Base-by-base conservation (phyloP, 2,113 vertebrate species). In the Aleadryas rufinucha region DNA sequence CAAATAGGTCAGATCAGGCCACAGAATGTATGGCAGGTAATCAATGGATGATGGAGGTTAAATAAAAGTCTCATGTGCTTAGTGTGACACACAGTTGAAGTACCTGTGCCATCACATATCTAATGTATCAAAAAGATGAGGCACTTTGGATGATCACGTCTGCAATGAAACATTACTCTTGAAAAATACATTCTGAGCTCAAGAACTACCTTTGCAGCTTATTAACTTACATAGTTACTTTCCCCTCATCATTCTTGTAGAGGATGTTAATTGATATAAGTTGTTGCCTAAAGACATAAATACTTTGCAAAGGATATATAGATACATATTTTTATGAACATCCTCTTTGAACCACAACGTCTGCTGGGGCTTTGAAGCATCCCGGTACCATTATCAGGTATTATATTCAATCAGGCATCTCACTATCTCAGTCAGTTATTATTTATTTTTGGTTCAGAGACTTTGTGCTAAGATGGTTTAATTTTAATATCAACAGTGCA, bases 401-500 rank as follows among this genome's bases (percentile, higher is more conserved):
- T 84, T 86, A 79, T 5, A 37, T 89, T 72, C 47, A 35, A 56
- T 89, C 64, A 44, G 11, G 16, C 23, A 33, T 57, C 69, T 37
- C 41, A 60, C 70, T 71, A 79, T 92, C 72, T 85, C 74, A 59
- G 64, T 42, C 50, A 76, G 66, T 84, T 19, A 35, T 84, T 77
- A 74, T 95, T 93, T 96, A 56, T 90, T 96, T 95, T 88, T 61
- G n/a, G 19, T 78, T 57, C 53, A 74, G 79, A 70, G 50, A 84
- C 63, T 94, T 91, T 91, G 30, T 53, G 30, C 21, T 78, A 68
- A 81, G 27, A 37, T 69, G 54, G 71, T 69, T 91, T 52, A 74
- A 66, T 92, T 88, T 85, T 84, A 52, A 33, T 87, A 87, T 84
- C 80, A 95, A 86, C 39, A 77, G n/a, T 91, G 82, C 49, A 76